A percentile compares a stretch with the other conserved stretches of the same genome.
These are phyloP conservation scores for Parazoanthus atlanticus DNA, from an alignment of 92 coral and sea anemone genomes.

Conservation along the genomic window DNA sequence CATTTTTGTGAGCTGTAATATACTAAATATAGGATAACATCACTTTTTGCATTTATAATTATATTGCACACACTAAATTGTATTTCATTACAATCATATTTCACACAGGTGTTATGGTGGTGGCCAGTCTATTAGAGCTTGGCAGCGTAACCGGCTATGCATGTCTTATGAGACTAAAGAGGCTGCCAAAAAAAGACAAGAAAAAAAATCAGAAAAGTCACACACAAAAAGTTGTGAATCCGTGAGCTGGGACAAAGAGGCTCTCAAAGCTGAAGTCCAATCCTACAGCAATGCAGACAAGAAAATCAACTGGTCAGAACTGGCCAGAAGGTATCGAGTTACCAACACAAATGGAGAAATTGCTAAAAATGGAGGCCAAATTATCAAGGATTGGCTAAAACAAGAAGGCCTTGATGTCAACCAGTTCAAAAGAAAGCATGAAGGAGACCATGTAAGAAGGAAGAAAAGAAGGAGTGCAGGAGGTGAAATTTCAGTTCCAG, in stretches of 20 bases:
- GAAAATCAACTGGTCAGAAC: conserved; percentile 35
- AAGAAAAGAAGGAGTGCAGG: conserved; percentile 36
- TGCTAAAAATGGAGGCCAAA: conserved; percentile 42
- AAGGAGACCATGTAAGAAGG: background rate
- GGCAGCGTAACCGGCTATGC: no score
- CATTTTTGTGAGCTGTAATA: no score
- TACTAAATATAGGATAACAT: no score
- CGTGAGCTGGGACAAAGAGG: conserved; percentile 15
- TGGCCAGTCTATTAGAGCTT: no score
- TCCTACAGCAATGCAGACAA: background rate
- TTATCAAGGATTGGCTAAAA: conserved; percentile 54
- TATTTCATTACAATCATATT: no score
- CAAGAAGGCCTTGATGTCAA: background rate
- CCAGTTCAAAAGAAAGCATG: background rate
- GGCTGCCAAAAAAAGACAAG: no score
- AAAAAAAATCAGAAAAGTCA: background rate
- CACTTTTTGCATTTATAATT: no score
- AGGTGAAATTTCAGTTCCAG: background rate
- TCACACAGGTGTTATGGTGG: conserved; percentile 35
- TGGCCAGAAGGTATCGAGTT: conserved; percentile 44
- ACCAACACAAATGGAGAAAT: conserved; percentile 33
- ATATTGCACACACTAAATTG: no score
- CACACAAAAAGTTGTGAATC: background rate
- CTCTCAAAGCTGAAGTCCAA: background rate
- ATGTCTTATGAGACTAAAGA: no score